A percentile compares a stretch with the other conserved stretches of the same genome.
Evolutionary conservation across 2,888 invertebrate species (phyloP).

Genomic region (Argyra leucocephala): DNA sequence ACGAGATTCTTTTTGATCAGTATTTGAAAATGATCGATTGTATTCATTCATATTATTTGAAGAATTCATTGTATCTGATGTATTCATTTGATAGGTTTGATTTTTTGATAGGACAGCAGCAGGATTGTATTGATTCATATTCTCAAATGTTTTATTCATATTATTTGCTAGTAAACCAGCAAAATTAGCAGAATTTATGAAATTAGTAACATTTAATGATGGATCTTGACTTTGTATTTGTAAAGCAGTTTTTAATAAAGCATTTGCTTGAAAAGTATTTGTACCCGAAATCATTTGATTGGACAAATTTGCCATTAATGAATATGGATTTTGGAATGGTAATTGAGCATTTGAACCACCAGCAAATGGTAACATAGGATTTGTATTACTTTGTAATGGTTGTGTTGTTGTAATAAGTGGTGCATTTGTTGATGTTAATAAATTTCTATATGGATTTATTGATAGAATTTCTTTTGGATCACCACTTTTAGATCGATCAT

Average conservation of each 20-base stretch:
- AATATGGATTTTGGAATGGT: slow-evolving; percentile 20
- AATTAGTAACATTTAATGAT: not conserved
- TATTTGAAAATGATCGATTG: no score
- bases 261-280: not conserved
- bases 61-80: not conserved
- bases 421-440: not conserved
- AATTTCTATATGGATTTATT: not conserved
- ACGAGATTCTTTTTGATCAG: not conserved
- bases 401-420: not conserved
- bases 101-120: not conserved
- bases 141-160: slow-evolving; percentile 10
- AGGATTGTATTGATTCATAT: slow-evolving; percentile 8
- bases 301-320: slow-evolving; percentile 11
- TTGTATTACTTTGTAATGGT: no score
- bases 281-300: not conserved
- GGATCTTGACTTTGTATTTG: not conserved
- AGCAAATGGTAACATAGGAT: not conserved
- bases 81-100: not conserved
- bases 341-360: not conserved
- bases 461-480: not conserved
- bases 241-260: not conserved
- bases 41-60: not conserved
- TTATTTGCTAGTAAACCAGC: slow-evolving; percentile 12
- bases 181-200: slow-evolving; percentile 4
- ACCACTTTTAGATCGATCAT: not conserved